These are phyloP conservation scores for Nasua narica DNA, from an alignment of 2,797 vertebrate species.

Conservation along the genomic window DNA sequence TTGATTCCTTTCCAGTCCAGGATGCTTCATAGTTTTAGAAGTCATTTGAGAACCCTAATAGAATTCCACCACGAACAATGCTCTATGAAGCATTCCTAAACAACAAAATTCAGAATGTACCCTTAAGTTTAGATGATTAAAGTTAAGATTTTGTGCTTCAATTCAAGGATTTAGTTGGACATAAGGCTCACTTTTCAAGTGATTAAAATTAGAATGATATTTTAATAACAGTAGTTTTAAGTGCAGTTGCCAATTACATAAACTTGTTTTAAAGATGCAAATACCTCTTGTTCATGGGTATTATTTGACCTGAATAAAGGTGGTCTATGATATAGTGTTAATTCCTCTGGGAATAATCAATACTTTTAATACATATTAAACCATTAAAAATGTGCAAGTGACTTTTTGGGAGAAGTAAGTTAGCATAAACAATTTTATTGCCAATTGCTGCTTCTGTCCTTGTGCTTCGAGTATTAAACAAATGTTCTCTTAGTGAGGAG, in stretches of 20 bases:
- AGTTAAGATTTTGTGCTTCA: not conserved
- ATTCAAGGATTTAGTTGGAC: not conserved
- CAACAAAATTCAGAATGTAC: not conserved
- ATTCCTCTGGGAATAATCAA: not conserved
- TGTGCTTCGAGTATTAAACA: slow-evolving; percentile 22
- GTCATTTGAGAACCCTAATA: not conserved
- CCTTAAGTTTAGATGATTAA: not conserved
- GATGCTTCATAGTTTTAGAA: not conserved
- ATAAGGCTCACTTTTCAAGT: slow-evolving; percentile 24
- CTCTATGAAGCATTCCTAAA: not conserved
- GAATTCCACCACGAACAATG: not conserved
- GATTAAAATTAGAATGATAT: not conserved
- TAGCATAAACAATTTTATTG: slow-evolving; percentile 41
- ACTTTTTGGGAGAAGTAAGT: not conserved
- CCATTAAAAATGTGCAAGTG: slow-evolving; percentile 18
- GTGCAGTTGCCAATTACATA: not conserved
- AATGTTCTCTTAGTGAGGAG: slow-evolving; percentile 42
- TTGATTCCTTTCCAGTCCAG: not conserved
- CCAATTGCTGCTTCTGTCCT: slow-evolving; percentile 24
- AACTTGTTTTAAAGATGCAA: not conserved
- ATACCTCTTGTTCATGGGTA: not conserved
- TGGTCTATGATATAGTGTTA: not conserved
- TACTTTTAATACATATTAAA: slow-evolving; percentile 25
- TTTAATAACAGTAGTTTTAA: not conserved
- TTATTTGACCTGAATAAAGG: not conserved